Conservation (phyloP, 2,113 vertebrate species). For the Amblyopsis rosae region DNA sequence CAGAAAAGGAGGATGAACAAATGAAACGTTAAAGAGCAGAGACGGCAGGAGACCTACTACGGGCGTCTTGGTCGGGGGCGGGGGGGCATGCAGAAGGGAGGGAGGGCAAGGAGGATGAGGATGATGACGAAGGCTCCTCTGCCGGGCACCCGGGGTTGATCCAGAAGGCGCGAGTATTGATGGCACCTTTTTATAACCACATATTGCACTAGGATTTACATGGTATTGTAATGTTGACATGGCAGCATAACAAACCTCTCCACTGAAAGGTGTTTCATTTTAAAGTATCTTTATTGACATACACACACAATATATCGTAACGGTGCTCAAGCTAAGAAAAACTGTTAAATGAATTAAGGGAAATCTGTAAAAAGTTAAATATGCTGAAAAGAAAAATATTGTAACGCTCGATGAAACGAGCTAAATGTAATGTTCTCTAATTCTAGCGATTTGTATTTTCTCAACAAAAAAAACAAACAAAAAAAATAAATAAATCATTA, state of each 20-base stretch:
- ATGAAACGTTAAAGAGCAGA: background rate
- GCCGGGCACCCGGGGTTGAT: slow-evolving; percentile 85
- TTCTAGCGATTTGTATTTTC: too few species aligned
- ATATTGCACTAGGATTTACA: slow-evolving; percentile 8
- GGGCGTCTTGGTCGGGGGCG: slow-evolving; percentile 62
- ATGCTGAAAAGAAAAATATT: background rate
- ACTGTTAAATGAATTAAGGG: background rate
- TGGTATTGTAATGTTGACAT: background rate
- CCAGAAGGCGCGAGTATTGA: slow-evolving; percentile 86
- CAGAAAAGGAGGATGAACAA: background rate
- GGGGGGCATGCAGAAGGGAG: slow-evolving; percentile 78
- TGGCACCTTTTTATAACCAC: slow-evolving; percentile 85
- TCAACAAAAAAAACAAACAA: background rate
- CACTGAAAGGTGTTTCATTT: background rate
- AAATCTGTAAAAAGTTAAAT: background rate
- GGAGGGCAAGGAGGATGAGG: slow-evolving; percentile 60
- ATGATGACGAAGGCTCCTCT: slow-evolving; percentile 49
- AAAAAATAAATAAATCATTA: slow-evolving; percentile 66
- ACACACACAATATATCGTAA: too few species aligned
- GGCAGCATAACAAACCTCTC: background rate
- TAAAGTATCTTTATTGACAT: too few species aligned
- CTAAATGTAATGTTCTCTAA: background rate
- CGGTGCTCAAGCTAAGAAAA: too few species aligned
- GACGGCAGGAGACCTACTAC: slow-evolving; percentile 69
- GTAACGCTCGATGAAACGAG: background rate